phyloP scores from a whole-genome alignment of 2,888 invertebrate genomes.

The Helobdella robusta region DNA sequence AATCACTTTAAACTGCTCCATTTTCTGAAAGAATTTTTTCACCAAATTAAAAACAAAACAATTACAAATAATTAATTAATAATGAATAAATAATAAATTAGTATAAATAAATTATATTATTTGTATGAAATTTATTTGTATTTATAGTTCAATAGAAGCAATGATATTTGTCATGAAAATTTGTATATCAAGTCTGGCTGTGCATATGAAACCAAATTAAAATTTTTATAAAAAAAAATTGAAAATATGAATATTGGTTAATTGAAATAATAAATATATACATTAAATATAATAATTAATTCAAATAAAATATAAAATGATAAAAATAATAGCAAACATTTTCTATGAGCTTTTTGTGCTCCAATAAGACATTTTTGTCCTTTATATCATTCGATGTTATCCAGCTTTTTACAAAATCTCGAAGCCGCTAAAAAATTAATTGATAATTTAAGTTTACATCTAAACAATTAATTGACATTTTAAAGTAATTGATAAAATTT shows the following conservation, averaged over 20 bases:
- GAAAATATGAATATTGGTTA: too few species aligned
- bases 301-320: too few species aligned
- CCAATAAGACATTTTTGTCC: slow-evolving; percentile 94
- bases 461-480: too few species aligned
- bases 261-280: too few species aligned
- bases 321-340: slow-evolving; percentile 53
- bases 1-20: slow-evolving; percentile 99
- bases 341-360: slow-evolving; percentile 97
- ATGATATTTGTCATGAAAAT: not conserved
- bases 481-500: too few species aligned
- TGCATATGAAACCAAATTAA: not conserved
- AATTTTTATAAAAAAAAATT: not conserved
- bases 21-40: slow-evolving; percentile 69
- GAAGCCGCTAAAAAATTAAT: slow-evolving; percentile 70
- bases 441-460: too few species aligned
- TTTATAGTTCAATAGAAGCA: not conserved
- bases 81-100: not conserved
- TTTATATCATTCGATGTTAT: slow-evolving; percentile 98
- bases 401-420: slow-evolving; percentile 99
- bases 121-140: not conserved
- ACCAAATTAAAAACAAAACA: not conserved
- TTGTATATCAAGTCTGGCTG: not conserved
- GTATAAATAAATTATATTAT: not conserved
- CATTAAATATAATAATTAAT: too few species aligned
- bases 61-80: not conserved